Conservation (phyloP, 2,797 vertebrate genomes). For the Rhynchotus rufescens region DNA sequence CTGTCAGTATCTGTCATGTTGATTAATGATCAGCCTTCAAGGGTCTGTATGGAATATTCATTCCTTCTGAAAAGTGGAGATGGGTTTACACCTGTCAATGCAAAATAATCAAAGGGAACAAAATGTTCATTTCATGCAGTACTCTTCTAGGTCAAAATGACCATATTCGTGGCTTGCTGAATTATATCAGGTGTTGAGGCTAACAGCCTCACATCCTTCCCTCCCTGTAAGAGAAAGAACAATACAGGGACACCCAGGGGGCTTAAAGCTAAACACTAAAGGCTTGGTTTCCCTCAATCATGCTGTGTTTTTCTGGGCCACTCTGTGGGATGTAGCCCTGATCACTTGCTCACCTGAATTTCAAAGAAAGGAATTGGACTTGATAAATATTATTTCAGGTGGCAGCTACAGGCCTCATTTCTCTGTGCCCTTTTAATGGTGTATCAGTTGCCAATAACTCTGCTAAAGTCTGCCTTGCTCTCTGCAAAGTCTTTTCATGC, state of each 20-base stretch:
- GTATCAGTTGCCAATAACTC: conserved; percentile 4
- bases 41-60: neutral
- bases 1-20: conserved; percentile 51
- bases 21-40: conserved; percentile 49
- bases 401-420: neutral
- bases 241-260: neutral
- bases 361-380: neutral
- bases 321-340: neutral
- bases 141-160: neutral
- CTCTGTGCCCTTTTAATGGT: neutral
- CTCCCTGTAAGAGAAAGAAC: neutral
- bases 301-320: neutral
- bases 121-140: neutral
- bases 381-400: conserved; percentile 31
- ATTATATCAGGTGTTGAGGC: neutral
- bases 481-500: conserved; percentile 11
- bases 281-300: neutral
- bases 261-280: neutral
- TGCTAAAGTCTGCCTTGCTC: conserved; percentile 7
- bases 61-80: conserved; percentile 1
- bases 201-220: neutral
- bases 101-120: neutral
- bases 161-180: neutral
- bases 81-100: neutral
- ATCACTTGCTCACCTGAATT: neutral